Conservation (phyloP, 2,888 invertebrate genomes). For the Eugnorisma glareosa region DNA sequence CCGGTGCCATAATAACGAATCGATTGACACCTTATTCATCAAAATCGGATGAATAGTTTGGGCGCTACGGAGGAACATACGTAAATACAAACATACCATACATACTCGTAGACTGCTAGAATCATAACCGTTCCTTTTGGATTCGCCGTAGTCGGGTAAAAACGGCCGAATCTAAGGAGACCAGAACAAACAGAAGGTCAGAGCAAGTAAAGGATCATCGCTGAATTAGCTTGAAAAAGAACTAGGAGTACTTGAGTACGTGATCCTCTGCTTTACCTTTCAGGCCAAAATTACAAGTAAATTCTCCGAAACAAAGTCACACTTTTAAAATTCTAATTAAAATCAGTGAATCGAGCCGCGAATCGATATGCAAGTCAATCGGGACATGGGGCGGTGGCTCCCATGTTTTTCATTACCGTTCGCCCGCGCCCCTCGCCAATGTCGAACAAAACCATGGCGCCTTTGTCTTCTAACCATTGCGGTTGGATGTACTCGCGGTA, state of each 20-base stretch:
- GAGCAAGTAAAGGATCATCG: neutral
- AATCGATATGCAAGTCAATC: constrained; percentile 66
- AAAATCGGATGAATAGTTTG: too few species aligned
- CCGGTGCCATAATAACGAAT: too few species aligned
- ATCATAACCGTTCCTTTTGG: too few species aligned
- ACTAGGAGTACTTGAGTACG: too few species aligned
- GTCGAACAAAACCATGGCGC: constrained; percentile 80
- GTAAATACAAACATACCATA: too few species aligned
- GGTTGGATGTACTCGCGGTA: constrained; percentile 62
- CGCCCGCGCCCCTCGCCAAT: constrained; percentile 66
- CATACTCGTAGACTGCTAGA: too few species aligned
- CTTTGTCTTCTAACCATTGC: constrained; percentile 84
- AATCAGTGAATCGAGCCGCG: constrained; percentile 54
- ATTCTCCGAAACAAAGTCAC: constrained; percentile 22
- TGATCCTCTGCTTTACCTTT: neutral
- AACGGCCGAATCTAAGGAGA: neutral
- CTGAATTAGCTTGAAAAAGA: neutral
- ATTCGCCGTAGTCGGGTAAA: too few species aligned
- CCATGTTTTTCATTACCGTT: constrained; percentile 87
- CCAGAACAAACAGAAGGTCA: neutral
- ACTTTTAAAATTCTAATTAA: constrained; percentile 58
- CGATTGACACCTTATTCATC: too few species aligned
- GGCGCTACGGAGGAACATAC: too few species aligned
- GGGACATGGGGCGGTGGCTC: constrained; percentile 70
- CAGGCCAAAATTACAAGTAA: neutral